Evolutionary conservation across 37 sponge, comb jelly and placozoan genomes (phyloP).

Genomic region (Theonella swinhoei): DNA sequence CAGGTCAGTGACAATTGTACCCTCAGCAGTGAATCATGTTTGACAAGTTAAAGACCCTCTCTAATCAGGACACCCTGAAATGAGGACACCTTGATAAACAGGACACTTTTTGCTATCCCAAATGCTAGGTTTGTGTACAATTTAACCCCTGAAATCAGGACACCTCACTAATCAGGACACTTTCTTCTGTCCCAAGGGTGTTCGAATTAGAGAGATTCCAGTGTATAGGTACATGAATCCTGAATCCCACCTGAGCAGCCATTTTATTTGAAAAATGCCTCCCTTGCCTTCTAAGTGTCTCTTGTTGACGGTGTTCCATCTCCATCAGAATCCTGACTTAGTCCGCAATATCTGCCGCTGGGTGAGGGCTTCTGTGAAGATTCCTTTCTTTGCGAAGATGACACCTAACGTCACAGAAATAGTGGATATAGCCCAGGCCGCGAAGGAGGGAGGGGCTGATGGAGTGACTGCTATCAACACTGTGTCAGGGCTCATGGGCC

Average conservation of each 20-base stretch:
- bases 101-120: no score
- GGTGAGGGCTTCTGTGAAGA: slow-evolving; percentile 85
- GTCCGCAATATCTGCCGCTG: slow-evolving; percentile 93
- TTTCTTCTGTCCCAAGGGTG: no score
- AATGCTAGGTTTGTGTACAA: no score
- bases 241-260: no score
- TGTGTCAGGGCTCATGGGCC: slow-evolving; percentile 93
- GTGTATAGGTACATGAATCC: background rate
- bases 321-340: slow-evolving; percentile 68
- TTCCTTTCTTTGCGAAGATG: slow-evolving; percentile 97
- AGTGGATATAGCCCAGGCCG: slow-evolving; percentile 35
- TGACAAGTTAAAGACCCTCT: no score
- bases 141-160: background rate
- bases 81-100: background rate
- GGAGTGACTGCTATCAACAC: slow-evolving; percentile 96
- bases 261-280: no score
- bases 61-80: no score
- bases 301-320: background rate
- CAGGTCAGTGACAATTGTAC: no score
- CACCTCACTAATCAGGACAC: no score
- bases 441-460: slow-evolving; percentile 78
- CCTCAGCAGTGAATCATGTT: no score
- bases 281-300: no score
- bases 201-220: no score
- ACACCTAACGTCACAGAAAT: slow-evolving; percentile 60